Base-by-base conservation (phyloP, 2,113 vertebrate genomes). In the Parus major region DNA sequence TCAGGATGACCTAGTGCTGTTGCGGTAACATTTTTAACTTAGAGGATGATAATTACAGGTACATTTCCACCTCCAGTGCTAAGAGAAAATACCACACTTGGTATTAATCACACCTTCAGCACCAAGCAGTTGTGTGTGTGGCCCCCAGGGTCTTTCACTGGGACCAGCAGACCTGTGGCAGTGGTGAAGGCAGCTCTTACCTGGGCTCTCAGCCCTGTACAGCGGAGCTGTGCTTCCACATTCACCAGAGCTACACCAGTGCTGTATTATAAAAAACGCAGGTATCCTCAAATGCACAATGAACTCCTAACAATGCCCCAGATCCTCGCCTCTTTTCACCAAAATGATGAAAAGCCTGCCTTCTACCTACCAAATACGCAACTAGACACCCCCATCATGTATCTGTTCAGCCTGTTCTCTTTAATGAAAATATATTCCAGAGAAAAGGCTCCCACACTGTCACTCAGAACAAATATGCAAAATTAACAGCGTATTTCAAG, bases 1-100 rank as follows among this genome's bases (percentile, higher is more conserved):
- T 95, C 95, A 92, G 72, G 94, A 81, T 12, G 92, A 98, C 96
- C 97, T 76, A 76, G 82, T 42, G 33, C 68, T 84, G 23, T 39
- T 92, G 52, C 7, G 0, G 63, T 94, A 93, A 90, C 41, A 70
- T 77, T 87, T 92, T 95, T 82, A 70, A 88, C 57, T 81, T 56
- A 11, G 65, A 35, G 9, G 4, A 69, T 6, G 33, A 82, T 94
- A 94, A 96, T 96, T 93, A 85, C 66, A 96, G 92, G 91, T 94
- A 80, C 55, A 65, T 93, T 95, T 87, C 83, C 56, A 92, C 63
- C 65, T 86, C 76, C 60, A 61, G 75, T 19, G 64, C 50, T 10
- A 33, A 79, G 31, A 82, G 53, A 90, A 83, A 96, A 92, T 65
- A 68, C n/a, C 28, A 57, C 55, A 25, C 52, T 73, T 57, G 14